These are phyloP conservation scores for Dichetophora obliterata DNA, from an alignment of 2,888 invertebrate species.

Conservation along the genomic window DNA sequence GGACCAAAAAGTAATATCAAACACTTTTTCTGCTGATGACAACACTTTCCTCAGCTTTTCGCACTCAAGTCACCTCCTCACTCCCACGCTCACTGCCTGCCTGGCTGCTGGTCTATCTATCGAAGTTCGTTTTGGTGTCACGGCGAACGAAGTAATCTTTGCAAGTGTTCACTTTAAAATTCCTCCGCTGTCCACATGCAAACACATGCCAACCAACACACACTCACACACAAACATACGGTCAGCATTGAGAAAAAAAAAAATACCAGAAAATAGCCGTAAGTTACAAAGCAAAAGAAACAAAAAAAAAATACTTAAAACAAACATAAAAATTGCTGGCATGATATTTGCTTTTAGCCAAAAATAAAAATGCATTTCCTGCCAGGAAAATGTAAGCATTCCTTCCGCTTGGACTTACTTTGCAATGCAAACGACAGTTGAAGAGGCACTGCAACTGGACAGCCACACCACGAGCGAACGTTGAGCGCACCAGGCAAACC, in stretches of 20 bases:
- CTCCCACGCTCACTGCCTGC: neutral
- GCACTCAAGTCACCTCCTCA: neutral
- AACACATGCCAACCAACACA: conserved; percentile 4
- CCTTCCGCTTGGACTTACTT: conserved; percentile 54
- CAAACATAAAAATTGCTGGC: conserved; percentile 16
- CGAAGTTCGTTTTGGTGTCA: neutral
- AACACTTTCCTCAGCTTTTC: neutral
- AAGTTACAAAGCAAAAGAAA: neutral
- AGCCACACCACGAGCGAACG: neutral
- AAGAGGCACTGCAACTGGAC: conserved; percentile 37
- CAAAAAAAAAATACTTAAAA: neutral
- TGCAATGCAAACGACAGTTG: conserved; percentile 51
- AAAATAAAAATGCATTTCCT: conserved; percentile 60
- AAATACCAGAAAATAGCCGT: neutral
- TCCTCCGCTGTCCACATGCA: conserved; percentile 13
- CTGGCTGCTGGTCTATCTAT: neutral
- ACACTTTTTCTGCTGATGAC: neutral
- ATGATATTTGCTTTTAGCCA: conserved; percentile 22
- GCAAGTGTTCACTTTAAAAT: conserved; percentile 36
- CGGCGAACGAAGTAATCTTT: conserved; percentile 26
- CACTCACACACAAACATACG: conserved; percentile 14
- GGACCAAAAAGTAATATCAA: neutral
- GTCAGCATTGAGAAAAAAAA: neutral
- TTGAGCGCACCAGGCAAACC: neutral
- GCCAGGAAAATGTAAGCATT: conserved; percentile 63